A percentile compares a stretch with the other conserved stretches of the same genome.
These are phyloP conservation scores for Lathronympha strigana DNA, from an alignment of 2,888 invertebrate species.

Conservation along the genomic window DNA sequence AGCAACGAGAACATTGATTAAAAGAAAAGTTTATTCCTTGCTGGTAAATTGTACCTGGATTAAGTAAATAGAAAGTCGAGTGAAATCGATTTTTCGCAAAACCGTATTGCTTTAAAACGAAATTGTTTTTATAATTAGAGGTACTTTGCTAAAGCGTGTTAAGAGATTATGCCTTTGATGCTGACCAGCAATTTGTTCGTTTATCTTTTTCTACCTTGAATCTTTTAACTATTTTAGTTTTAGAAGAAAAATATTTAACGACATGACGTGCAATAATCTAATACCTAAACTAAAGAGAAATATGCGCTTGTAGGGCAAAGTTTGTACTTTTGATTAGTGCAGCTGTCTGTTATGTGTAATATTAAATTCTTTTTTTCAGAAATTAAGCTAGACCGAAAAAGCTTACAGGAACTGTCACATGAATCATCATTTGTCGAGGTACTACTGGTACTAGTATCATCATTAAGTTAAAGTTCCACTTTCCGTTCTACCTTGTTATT, in stretches of 20 bases:
- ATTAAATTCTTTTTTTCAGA: too few relatives aligned
- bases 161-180: neutral
- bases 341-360: too few relatives aligned
- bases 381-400: too few relatives aligned
- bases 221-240: neutral
- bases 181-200: neutral
- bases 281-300: too few relatives aligned
- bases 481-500: slow-evolving; percentile 4
- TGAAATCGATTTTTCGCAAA: neutral
- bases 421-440: neutral
- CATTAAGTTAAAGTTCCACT: neutral
- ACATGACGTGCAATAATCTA: too few relatives aligned
- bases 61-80: slow-evolving; percentile 9
- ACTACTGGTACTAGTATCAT: too few relatives aligned
- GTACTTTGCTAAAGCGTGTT: neutral
- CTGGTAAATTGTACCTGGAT: slow-evolving; percentile 9
- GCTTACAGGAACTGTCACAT: too few relatives aligned
- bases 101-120: neutral
- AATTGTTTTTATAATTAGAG: slow-evolving; percentile 9
- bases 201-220: neutral
- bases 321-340: too few relatives aligned
- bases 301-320: too few relatives aligned
- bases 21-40: slow-evolving; percentile 1
- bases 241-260: too few relatives aligned
- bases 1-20: slow-evolving; percentile 17